Evolutionary conservation across 2,113 vertebrate species (phyloP), one percentile per base, ranked within the genome.

Genomic region (Mionectes macconnelli): DNA sequence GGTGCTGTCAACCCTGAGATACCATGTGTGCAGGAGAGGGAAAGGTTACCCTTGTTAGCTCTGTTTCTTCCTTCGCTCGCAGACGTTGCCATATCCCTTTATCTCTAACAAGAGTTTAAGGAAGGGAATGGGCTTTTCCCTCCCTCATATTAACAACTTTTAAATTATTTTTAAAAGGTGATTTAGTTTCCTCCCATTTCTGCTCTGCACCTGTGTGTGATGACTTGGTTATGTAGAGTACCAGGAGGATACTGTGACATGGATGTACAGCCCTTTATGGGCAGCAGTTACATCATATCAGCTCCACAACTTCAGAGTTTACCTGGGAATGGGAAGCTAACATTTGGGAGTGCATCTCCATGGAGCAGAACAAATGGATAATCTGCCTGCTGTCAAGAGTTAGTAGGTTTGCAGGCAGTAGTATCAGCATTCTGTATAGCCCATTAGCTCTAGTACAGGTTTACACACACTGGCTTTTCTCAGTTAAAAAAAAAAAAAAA

Each of bases 1-100:
- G 60, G 35, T 35, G 70, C 87, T 76, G 62, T n/a, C 82, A 94
- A 75, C 67, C 78, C 66, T 1, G 1, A 72, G 74, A 35, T 30
- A 24, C 9, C 1, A 1, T 0, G 0, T 74, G 39, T 31, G 44
- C 44, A 52, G 52, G 16, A 87, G 50, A 68, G 60, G 67, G 55
- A 93, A 93, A 92, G 45, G 88, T 94, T 93, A 85, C 31, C 21
- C 59, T 75, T 62, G 15, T 56, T 75, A 55, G 73, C 70, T 93
- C 62, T 30, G 20, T 69, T 93, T 85, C 92, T 88, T 86, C 50
- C 53, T 53, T 84, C 4, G 2, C 82, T 68, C 42, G 49, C 67
- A 92, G 85, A 75, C 25, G 13, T 37, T 47, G 45, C 57, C 25
- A 28, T 44, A 56, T 49, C 21, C 18, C 9, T 37, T 76, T 84